Evolutionary conservation across 2,888 invertebrate genomes (phyloP).

Genomic region (Polia nebulosa): DNA sequence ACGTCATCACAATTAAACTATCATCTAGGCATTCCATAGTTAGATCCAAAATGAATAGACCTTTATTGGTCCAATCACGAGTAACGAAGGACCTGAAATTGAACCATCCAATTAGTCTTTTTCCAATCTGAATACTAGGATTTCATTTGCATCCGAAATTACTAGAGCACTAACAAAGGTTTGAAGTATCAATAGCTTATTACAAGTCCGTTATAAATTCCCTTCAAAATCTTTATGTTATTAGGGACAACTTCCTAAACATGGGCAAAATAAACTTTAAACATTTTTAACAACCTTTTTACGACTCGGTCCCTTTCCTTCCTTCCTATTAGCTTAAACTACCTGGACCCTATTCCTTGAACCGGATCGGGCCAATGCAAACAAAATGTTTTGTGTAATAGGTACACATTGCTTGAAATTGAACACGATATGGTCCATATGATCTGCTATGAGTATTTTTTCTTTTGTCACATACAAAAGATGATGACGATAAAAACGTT

Average conservation of each 20-base stretch:
- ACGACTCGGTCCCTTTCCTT: conserved; percentile 46
- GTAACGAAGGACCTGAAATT: conserved; percentile 38
- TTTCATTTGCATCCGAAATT: conserved; percentile 30
- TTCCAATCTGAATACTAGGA: conserved; percentile 21
- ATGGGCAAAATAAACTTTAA: conserved; percentile 43
- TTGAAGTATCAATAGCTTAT: conserved; percentile 11
- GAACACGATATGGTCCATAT: conserved; percentile 11
- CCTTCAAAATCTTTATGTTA: conserved; percentile 20
- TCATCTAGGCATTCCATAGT: conserved; percentile 5
- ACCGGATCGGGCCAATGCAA: conserved; percentile 30
- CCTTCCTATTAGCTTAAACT: conserved; percentile 49
- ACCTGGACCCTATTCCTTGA: conserved; percentile 49
- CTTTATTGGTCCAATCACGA: conserved; percentile 50
- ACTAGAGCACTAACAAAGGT: not conserved
- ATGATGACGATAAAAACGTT: no score
- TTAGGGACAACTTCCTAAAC: conserved; percentile 46
- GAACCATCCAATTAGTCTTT: conserved; percentile 39
- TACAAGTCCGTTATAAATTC: conserved; percentile 10
- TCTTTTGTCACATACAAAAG: no score
- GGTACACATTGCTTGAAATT: conserved; percentile 25
- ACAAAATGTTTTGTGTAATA: conserved; percentile 34
- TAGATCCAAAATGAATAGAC: conserved; percentile 25
- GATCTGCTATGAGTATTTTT: not conserved
- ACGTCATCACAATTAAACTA: conserved; percentile 21
- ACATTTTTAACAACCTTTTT: conserved; percentile 51